These are phyloP conservation scores for Catostylus mosaicus DNA, from an alignment of 30 jellyfish, hydroid and myxozoan species.

Conservation along the genomic window DNA sequence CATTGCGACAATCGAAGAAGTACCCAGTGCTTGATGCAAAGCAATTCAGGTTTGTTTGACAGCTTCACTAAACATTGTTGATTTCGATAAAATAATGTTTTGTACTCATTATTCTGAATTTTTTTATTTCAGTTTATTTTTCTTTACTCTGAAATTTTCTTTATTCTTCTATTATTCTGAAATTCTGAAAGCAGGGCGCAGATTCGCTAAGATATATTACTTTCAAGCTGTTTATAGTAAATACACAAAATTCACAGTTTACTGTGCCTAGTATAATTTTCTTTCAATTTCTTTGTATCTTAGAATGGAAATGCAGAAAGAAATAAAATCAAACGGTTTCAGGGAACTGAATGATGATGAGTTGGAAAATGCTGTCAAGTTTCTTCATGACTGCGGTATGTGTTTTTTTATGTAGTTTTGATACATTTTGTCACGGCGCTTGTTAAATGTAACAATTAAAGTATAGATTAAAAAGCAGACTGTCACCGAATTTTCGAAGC, in stretches of 20 bases:
- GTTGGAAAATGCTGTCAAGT: constrained; percentile 84
- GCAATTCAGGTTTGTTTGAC: constrained; percentile 61
- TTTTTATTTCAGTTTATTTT: neutral
- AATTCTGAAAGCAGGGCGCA: neutral
- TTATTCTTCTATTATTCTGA: neutral
- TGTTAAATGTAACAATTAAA: no score
- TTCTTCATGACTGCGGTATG: constrained; percentile 91
- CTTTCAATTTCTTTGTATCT: neutral
- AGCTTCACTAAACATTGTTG: no score
- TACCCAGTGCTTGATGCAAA: constrained; percentile 78
- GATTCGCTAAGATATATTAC: no score
- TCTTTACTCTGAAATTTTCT: no score
- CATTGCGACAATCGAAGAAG: constrained; percentile 23
- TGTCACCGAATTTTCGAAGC: no score
- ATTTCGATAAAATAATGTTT: no score
- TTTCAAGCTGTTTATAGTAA: no score
- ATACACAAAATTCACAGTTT: no score
- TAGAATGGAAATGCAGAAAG: constrained; percentile 67
- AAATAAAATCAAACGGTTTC: constrained; percentile 47
- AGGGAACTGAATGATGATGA: constrained; percentile 74
- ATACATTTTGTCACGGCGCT: no score
- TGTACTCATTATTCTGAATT: neutral
- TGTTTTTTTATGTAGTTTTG: no score
- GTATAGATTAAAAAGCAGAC: no score
- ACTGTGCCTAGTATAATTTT: no score